Base-by-base conservation (phyloP, 2,797 vertebrate genomes). In the Agapornis canus region DNA sequence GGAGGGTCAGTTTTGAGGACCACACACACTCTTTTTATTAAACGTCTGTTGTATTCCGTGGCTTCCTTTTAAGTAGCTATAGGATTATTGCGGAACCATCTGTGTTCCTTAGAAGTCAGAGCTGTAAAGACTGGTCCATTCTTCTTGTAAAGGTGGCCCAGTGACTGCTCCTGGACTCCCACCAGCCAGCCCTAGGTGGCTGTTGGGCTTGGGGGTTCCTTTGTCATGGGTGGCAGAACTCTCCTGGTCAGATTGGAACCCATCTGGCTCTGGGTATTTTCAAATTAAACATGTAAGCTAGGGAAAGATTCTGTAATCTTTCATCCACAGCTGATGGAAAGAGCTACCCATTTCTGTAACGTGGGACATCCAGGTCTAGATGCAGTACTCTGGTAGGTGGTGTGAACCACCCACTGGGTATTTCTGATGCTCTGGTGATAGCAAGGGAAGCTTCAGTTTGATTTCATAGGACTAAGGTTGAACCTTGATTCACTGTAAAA, bases 321-420 rank as follows among this genome's bases (percentile, higher is more conserved):
- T 42, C 18, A 35, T 64, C 13, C 17, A 32, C 29, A 52, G 11
- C 9, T 0, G 0, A 11, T 64, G 29, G 63, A 52, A 68, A 37
- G 60, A 88, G 9, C 48, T 56, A 9, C 5, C 6, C 42, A 6
- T 9, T 39, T 60, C 11, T 65, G 5, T 17, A 48, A 75, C 21
- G 16, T 4, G 1, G 7, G 40, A 40, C 15, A 37, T 59, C 11
- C 6, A 29, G 10, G 37, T 26, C 49, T 68, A 47, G 13, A 32
- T 22, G 16, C 1, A 1, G 1, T 60, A 17, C 25, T 81, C 19
- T 2, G 5, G 12, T 39, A 32, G 5, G 13, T 49, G 29, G 4
- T 70, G 9, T 59, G 37, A 73, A 19, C 19, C 9, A 7, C n/a
- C 26, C 35, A 12, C 21, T 42, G 26, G 8, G 26, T 71, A 3